Conservation (phyloP, 1,140 invertebrate species). For the Nebria ingens region DNA sequence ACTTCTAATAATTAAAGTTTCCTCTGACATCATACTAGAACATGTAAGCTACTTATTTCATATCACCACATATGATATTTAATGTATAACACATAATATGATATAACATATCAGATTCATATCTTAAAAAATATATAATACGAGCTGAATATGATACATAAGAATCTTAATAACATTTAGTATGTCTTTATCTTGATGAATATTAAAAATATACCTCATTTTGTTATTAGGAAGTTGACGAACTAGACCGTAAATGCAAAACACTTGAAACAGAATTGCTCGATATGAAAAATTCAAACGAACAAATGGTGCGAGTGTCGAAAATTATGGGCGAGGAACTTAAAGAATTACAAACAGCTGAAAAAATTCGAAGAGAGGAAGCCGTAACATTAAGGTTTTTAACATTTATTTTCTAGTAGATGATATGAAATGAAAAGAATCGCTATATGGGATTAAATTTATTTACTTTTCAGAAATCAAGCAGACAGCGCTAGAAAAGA, state of each 20-base stretch:
- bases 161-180: too few species aligned
- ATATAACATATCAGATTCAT: too few species aligned
- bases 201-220: too few species aligned
- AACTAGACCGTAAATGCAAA: constrained; percentile 35
- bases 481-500: constrained; percentile 48
- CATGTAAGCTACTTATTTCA: too few species aligned
- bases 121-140: too few species aligned
- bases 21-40: too few species aligned
- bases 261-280: constrained; percentile 38
- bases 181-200: too few species aligned
- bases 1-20: too few species aligned
- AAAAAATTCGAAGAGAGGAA: constrained; percentile 46
- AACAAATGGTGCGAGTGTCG: constrained; percentile 51
- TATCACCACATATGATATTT: too few species aligned
- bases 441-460: constrained; percentile 4
- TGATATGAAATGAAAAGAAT: not conserved
- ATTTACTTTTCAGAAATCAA: constrained; percentile 35
- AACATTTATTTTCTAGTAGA: not conserved
- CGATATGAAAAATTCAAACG: constrained; percentile 43
- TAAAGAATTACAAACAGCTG: constrained; percentile 44
- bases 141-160: too few species aligned
- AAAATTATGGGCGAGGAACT: constrained; percentile 53
- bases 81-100: too few species aligned
- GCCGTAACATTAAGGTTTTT: constrained; percentile 39
- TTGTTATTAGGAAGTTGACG: constrained; percentile 43